Evolutionary conservation across 2,797 vertebrate genomes (phyloP), one percentile per base, ranked within the genome.

Genomic region (Oceanodroma leucorhoa): DNA sequence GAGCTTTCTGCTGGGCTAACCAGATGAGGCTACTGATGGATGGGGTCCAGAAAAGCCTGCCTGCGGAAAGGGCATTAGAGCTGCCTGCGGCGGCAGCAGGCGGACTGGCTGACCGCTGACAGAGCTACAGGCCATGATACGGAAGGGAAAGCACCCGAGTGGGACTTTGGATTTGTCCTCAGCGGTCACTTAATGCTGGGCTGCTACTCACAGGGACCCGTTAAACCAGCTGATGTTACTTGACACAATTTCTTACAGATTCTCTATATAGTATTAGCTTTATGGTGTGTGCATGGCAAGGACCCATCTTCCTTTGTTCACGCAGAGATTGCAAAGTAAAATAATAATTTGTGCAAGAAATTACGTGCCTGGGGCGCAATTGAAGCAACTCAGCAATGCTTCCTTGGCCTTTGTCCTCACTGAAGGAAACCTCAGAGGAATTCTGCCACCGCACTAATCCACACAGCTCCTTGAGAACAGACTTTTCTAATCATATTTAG

Each of bases 401-500:
- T 75, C 76, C 75, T 83, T 60, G 48, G 77, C 91, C 85, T 92
- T 70, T 87, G 85, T 88, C 84, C 84, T 90, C 21, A 19, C 79
- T 34, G 32, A 76, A 85, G 45, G 13, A 92, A 93, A 55, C 32
- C 84, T 71, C 92, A 61, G 67, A 79, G 75, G 92, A 73, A 83
- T 86, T 91, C 78, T 92, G 61, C 48, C 40, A 70, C 58, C 2
- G 0, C 46, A 34, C 40, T 82, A 70, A 83, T 77, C 67, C 82
- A 34, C 50, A 34, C 5, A 40, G 79, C 90, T 90, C 70, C 77
- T 57, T 22, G 3, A 76, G 86, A 86, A 69, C 51, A 93, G 77
- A 67, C 69, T 87, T 94, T 76, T 62, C 83, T 85, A 73, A 95
- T 80, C 88, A 66, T 50, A 79, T 66, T 83, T 46, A 43, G 34